Evolutionary conservation across 2,797 vertebrate species (phyloP).

Genomic region (Crax fasciolata): DNA sequence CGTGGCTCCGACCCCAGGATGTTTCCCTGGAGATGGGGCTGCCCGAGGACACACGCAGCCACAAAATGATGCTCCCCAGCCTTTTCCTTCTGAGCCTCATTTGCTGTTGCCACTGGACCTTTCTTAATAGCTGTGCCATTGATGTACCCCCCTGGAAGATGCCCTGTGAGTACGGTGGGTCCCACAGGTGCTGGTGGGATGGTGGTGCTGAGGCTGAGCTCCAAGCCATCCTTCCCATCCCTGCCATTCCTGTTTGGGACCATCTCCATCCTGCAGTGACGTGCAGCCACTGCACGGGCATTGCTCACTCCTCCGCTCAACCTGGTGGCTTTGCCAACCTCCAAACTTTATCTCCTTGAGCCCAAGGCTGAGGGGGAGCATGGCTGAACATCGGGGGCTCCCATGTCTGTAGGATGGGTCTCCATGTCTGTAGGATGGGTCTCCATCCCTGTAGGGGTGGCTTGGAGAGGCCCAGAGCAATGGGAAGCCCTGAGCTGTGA

Average conservation of each 20-base stretch:
- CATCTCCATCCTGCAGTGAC: background rate
- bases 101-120: background rate
- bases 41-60: background rate
- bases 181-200: rapidly evolving
- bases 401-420: background rate
- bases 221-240: background rate
- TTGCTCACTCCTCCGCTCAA: background rate
- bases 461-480: background rate
- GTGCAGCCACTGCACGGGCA: background rate
- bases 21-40: background rate
- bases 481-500: rapidly evolving
- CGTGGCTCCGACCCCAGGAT: too few relatives aligned
- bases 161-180: rapidly evolving
- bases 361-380: background rate
- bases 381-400: background rate
- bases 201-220: background rate
- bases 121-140: rapidly evolving
- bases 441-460: background rate
- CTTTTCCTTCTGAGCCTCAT: background rate
- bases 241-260: background rate
- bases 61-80: background rate
- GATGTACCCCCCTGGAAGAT: background rate
- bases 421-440: background rate
- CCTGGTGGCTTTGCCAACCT: background rate
- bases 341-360: background rate